These are phyloP conservation scores for Myiotriccus ornatus DNA, from an alignment of 2,797 vertebrate genomes.

Conservation along the genomic window DNA sequence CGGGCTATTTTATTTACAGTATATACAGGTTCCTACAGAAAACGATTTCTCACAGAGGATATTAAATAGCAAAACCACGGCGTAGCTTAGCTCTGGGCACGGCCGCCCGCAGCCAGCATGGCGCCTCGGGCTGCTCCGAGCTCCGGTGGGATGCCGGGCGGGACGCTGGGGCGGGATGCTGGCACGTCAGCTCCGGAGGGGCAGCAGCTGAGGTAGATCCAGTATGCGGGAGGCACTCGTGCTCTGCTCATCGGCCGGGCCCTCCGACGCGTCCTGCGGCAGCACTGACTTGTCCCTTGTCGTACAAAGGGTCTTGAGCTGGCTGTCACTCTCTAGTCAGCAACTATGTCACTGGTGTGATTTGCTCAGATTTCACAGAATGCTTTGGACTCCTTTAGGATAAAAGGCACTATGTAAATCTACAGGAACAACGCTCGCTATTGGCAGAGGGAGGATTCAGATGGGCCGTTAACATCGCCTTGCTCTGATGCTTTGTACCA, in stretches of 20 bases:
- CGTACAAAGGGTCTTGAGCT: neutral
- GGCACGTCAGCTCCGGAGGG: neutral
- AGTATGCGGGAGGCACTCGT: neutral
- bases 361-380: slow-evolving; percentile 5
- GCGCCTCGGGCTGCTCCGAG: neutral
- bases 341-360: neutral
- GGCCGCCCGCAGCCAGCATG: neutral
- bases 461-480: neutral
- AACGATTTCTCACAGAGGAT: slow-evolving; percentile 14
- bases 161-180: neutral
- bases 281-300: neutral
- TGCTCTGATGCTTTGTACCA: neutral
- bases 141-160: neutral
- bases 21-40: slow-evolving; percentile 62
- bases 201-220: slow-evolving; percentile 57
- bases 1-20: slow-evolving; percentile 57
- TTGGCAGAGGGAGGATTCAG: neutral
- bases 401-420: slow-evolving; percentile 51
- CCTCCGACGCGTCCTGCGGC: neutral
- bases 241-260: neutral
- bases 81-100: neutral
- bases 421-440: slow-evolving; percentile 20
- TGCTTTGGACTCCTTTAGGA: slow-evolving; percentile 50
- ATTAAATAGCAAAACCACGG: neutral
- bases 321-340: neutral